Evolutionary conservation across 2,888 invertebrate species (phyloP).

Genomic region (Drosophila demipolita): DNA sequence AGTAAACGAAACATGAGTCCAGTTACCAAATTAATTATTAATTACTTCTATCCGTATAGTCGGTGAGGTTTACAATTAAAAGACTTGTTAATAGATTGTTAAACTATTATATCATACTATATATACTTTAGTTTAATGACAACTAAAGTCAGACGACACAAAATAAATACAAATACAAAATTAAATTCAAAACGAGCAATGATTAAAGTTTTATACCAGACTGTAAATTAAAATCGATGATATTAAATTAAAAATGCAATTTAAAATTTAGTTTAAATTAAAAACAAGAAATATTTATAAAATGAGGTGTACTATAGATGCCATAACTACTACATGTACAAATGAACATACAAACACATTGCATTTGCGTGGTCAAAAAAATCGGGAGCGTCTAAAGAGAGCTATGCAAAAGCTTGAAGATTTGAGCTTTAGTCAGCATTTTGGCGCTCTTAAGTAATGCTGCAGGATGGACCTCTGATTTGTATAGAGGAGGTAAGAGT

Average conservation of each 20-base stretch:
- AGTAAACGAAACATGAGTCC: background rate
- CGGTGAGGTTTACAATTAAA: background rate
- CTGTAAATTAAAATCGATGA: background rate
- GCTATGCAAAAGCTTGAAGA: background rate
- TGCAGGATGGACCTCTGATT: background rate
- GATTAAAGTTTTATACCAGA: background rate
- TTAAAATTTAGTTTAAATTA: background rate
- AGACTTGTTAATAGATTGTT: background rate
- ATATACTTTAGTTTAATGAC: background rate
- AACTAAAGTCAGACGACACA: background rate
- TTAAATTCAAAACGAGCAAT: background rate
- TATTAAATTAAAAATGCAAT: background rate
- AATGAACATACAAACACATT: background rate
- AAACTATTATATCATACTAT: background rate
- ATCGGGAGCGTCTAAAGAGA: background rate
- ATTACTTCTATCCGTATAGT: background rate
- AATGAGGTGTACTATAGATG: background rate
- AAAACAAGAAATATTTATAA: background rate
- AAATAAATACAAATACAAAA: background rate
- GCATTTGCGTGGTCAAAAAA: background rate
- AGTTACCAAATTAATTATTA: background rate
- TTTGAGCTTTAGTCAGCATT: background rate
- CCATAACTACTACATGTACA: background rate
- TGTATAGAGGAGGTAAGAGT: background rate
- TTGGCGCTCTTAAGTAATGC: slow-evolving; percentile 1